phyloP scores from a whole-genome alignment of 2,113 vertebrate species.

The Arenaria interpres region DNA sequence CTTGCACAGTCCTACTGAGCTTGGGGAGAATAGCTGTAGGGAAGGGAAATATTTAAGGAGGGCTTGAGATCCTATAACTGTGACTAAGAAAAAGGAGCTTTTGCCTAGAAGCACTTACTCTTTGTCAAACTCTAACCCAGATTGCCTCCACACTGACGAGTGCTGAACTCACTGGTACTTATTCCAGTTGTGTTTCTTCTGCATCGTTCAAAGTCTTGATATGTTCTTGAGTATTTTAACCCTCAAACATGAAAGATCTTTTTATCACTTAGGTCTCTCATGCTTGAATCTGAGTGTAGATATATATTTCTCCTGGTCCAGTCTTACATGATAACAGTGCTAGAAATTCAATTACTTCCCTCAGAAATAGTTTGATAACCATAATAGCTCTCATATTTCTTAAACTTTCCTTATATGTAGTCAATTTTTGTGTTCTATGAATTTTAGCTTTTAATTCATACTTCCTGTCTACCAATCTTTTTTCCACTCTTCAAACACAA shows the following conservation, averaged over 20 bases:
- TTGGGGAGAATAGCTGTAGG: background rate
- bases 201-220: background rate
- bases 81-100: background rate
- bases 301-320: background rate
- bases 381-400: background rate
- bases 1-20: background rate
- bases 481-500: background rate
- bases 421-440: background rate
- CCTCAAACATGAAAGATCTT: background rate
- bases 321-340: background rate
- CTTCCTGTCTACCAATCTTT: background rate
- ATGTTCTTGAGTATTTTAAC: background rate
- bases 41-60: background rate
- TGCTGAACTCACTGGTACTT: background rate
- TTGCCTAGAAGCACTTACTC: background rate
- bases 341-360: background rate
- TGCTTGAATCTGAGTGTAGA: background rate
- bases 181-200: background rate
- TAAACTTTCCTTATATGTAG: background rate
- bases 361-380: background rate
- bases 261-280: background rate
- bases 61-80: background rate
- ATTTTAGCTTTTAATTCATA: background rate
- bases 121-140: background rate
- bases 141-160: background rate